phyloP scores from a whole-genome alignment of 2,797 vertebrate genomes.

The Lithobates pipiens region DNA sequence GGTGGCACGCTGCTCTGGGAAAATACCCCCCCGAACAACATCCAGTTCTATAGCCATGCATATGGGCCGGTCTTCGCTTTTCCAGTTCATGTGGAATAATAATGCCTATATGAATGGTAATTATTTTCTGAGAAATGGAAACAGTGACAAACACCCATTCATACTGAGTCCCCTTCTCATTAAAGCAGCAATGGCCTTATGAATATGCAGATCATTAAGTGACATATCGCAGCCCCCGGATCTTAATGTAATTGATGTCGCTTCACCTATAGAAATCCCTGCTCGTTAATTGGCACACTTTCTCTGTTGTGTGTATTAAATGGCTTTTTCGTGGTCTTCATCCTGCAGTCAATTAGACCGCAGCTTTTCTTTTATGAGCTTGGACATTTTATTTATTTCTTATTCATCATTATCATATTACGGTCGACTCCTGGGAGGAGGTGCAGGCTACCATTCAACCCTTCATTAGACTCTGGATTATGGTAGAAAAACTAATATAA shows the following conservation, averaged over 20 bases:
- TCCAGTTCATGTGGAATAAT: neutral
- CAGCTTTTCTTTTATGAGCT: slow-evolving; percentile 52
- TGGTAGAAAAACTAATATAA: too few relatives aligned
- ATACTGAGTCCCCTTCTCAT: slow-evolving; percentile 67
- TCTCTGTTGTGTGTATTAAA: slow-evolving; percentile 15
- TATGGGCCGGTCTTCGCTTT: neutral
- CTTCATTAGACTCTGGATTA: neutral
- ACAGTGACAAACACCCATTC: neutral
- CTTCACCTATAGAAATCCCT: slow-evolving; percentile 59
- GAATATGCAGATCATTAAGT: slow-evolving; percentile 75
- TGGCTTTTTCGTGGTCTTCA: slow-evolving; percentile 60
- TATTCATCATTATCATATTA: slow-evolving; percentile 73
- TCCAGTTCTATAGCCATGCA: neutral
- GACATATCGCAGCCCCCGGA: slow-evolving; percentile 66
- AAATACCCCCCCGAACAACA: too few relatives aligned
- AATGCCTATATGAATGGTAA: neutral
- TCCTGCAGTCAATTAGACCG: slow-evolving; percentile 69
- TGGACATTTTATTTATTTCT: neutral
- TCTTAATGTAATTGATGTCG: slow-evolving; percentile 67
- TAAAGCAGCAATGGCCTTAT: slow-evolving; percentile 70
- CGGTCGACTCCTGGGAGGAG: slow-evolving; percentile 23
- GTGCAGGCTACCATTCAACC: neutral
- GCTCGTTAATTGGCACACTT: slow-evolving; percentile 33
- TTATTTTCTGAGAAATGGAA: neutral
- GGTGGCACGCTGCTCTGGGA: too few relatives aligned